Base-by-base conservation (phyloP, 2,888 invertebrate species). In the Phyllotreta striolata region DNA sequence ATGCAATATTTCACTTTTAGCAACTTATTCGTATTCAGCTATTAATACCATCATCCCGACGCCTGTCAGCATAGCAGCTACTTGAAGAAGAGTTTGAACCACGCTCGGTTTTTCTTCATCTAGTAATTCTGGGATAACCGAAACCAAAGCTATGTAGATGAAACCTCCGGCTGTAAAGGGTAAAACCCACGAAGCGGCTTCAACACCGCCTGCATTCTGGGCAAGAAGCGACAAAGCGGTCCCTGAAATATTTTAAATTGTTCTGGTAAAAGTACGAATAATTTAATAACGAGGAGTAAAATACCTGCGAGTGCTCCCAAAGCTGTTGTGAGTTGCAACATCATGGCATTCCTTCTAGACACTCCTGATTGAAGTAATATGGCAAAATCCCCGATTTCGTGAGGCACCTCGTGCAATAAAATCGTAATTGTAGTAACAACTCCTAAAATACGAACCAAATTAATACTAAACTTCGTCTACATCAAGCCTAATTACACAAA, bases 121-220 rank as follows among this genome's bases (percentile, higher is more conserved):
- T 70, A 99, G 84, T 51, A 99, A 85, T 83, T 99, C 98, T 6
- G 99, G 99, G 78, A 99, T 93, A 14, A 99, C 96, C 68, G 98
- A 98, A 0, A 99, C 99, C 12, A 98, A 95, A 13, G 99, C 99
- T 75, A 99, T 98, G 81, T 99, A 99, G 80, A 99, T 99, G 80
- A 99, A 99, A n/a, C 99, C 97, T 69, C 96, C 98, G 46, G 98
- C 98, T 24, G 98, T 98, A 75, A 99, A 98, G 9, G 99, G 98
- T 62, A 99, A 84, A 58, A 99, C 93, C 88, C 97, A 95, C 5
- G 90, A 87, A 7, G 92, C 89, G 1, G 93, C 91, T 66, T 91
- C 81, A 55, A 84, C 84, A 63, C 89, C 89, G 78, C 85, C 84
- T 40, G 85, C 84, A 56, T 94, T 95, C 77, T 94, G 92, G 5